Conservation (phyloP, 2,113 vertebrate species). For the Tympanuchus pallidicinctus region DNA sequence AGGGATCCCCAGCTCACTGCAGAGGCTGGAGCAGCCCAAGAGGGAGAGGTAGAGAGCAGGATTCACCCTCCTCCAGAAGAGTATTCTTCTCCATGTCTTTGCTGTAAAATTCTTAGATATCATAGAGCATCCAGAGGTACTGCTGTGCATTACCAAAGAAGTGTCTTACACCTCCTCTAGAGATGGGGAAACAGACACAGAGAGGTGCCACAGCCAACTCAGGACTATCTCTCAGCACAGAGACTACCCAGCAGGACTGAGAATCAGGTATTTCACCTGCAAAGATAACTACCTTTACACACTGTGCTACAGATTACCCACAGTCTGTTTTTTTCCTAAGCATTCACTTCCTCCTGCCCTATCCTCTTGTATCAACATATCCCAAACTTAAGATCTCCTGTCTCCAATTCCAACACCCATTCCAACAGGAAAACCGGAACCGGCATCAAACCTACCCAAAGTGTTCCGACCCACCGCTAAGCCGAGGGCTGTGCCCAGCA, state of each 20-base stretch:
- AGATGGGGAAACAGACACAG: not conserved
- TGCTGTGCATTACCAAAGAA: not conserved
- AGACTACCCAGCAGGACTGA: not conserved
- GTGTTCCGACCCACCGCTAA: not conserved
- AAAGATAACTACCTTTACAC: not conserved
- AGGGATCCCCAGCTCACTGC: not conserved
- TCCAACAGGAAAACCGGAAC: not conserved
- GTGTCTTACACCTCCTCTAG: not conserved
- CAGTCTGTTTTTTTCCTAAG: not conserved
- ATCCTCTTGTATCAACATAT: not conserved
- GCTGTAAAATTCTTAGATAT: not conserved
- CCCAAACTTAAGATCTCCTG: not conserved
- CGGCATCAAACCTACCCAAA: not conserved
- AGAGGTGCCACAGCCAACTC: not conserved
- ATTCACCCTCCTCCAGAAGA: not conserved
- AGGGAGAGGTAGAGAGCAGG: not conserved
- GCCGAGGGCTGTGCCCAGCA: not conserved
- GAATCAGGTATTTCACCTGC: fast-evolving
- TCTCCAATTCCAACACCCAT: not conserved
- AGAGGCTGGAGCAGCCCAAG: not conserved
- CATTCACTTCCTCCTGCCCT: not conserved
- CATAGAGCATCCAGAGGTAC: not conserved
- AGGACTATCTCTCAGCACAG: not conserved
- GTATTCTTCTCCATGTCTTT: not conserved
- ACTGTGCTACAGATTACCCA: not conserved